Conservation (phyloP, 1,140 invertebrate genomes). For the Meloidogyne exigua region DNA sequence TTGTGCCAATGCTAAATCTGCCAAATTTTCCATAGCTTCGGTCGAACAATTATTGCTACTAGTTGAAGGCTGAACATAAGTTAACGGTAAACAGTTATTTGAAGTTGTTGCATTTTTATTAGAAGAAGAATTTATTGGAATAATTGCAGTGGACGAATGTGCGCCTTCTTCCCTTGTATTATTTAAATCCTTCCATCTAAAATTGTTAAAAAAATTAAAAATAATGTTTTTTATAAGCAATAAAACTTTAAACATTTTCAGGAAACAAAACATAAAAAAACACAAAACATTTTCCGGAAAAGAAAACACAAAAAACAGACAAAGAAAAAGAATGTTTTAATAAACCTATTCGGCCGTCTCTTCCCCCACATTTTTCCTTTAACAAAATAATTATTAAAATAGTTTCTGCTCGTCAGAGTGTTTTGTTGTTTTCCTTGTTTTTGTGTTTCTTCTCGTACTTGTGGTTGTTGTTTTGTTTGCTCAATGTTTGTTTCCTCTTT, state of each 20-base stretch:
- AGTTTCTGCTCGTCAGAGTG: background rate
- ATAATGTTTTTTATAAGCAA: too few relatives aligned
- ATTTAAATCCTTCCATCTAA: background rate
- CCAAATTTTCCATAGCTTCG: slow-evolving; percentile 11
- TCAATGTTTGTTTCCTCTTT: background rate
- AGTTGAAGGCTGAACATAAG: background rate
- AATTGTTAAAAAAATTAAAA: background rate
- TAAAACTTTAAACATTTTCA: too few relatives aligned
- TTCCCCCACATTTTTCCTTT: background rate
- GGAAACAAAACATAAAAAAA: background rate
- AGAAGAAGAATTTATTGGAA: background rate
- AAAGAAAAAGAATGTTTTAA: too few relatives aligned
- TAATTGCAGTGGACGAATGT: background rate
- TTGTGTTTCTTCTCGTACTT: background rate
- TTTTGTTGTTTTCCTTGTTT: background rate
- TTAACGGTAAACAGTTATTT: background rate
- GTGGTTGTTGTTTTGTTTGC: background rate
- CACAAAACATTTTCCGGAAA: background rate
- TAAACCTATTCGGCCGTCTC: background rate
- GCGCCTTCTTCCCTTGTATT: background rate
- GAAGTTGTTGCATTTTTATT: background rate
- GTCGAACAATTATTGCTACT: background rate
- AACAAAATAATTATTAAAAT: background rate
- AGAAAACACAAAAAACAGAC: too few relatives aligned
- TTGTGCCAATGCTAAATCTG: slow-evolving; percentile 8